These are phyloP conservation scores for Vollenhovia emeryi DNA, from an alignment of 1,140 invertebrate genomes.

Conservation along the genomic window DNA sequence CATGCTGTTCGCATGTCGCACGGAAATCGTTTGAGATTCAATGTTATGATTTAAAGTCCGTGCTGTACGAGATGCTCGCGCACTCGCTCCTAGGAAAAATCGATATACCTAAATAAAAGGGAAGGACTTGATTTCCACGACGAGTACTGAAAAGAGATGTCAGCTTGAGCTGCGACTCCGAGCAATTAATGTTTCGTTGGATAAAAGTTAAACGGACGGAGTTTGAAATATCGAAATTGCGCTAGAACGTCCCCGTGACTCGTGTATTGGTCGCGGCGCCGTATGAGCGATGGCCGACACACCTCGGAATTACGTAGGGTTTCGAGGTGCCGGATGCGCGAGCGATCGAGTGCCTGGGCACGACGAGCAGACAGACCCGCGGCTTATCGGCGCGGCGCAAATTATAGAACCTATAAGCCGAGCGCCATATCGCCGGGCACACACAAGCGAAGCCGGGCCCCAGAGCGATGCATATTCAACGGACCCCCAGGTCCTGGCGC, in stretches of 20 bases:
- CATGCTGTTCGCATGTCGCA: background rate
- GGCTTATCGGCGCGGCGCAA: constrained; percentile 70
- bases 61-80: background rate
- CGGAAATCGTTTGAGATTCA: background rate
- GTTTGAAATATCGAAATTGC: background rate
- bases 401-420: constrained; percentile 72
- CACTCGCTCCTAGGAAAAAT: background rate
- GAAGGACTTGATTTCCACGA: background rate
- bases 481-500: constrained; percentile 62
- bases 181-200: background rate
- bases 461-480: constrained; percentile 76
- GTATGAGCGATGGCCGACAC: constrained; percentile 42
- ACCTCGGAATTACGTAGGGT: constrained; percentile 51
- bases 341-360: constrained; percentile 29
- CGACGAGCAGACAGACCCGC: constrained; percentile 27
- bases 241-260: background rate
- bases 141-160: background rate
- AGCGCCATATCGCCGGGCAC: constrained; percentile 66
- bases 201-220: background rate
- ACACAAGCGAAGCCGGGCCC: constrained; percentile 35
- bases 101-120: background rate
- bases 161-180: background rate
- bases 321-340: constrained; percentile 55
- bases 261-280: background rate
- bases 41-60: background rate